Conservation (phyloP, 1,140 invertebrate species). For the Belonocnema kinseyi region DNA sequence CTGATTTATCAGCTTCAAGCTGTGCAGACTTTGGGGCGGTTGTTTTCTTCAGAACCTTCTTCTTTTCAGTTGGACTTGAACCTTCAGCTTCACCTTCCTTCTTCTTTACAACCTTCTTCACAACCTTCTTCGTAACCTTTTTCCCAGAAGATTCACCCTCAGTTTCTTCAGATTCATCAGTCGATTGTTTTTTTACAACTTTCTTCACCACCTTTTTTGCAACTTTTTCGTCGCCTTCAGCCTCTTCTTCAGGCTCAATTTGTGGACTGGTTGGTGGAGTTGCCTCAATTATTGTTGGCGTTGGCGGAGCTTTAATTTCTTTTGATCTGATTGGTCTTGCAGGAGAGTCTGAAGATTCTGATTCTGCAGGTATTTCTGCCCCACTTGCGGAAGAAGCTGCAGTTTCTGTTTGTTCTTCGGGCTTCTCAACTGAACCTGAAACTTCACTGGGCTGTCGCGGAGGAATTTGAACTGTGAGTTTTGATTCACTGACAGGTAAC, state of each 20-base stretch:
- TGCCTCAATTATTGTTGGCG: constrained; percentile 63
- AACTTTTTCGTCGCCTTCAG: constrained; percentile 43
- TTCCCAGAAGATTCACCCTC: constrained; percentile 47
- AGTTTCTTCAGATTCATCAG: constrained; percentile 58
- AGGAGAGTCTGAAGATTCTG: constrained; percentile 37
- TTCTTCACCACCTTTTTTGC: constrained; percentile 60
- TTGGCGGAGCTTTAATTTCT: constrained; percentile 54
- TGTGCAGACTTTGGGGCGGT: constrained; percentile 59
- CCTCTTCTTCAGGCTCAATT: constrained; percentile 43
- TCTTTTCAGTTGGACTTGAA: constrained; percentile 55
- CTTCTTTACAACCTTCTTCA: constrained; percentile 49
- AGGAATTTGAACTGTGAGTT: constrained; percentile 15
- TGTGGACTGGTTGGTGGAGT: constrained; percentile 66
- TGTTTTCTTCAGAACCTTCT: constrained; percentile 60
- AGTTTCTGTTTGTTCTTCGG: background rate
- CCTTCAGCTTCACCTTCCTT: constrained; percentile 44
- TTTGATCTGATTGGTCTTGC: constrained; percentile 49
- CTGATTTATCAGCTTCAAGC: constrained; percentile 57
- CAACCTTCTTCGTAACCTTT: constrained; percentile 56
- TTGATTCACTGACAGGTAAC: background rate
- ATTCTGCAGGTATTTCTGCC: constrained; percentile 40
- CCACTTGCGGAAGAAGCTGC: constrained; percentile 30
- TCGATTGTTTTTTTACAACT: constrained; percentile 61
- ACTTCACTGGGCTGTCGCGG: constrained; percentile 3
- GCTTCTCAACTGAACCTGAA: background rate